Base-by-base conservation (phyloP, 2,888 invertebrate genomes). In the Hedychridium roseum region DNA sequence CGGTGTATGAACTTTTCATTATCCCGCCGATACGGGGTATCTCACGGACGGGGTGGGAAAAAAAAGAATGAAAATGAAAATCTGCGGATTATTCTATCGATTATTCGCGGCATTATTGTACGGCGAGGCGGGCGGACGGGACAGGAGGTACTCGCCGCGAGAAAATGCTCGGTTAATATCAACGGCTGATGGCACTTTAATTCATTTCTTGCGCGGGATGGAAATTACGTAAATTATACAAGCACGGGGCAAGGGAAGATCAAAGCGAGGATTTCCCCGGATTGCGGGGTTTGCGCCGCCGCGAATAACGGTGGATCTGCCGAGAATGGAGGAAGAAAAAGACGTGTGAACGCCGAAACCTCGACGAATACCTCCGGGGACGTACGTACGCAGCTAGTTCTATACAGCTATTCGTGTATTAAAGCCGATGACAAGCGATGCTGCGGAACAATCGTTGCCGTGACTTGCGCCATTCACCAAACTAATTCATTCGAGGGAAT, bases 361-460 rank as follows among this genome's bases (percentile, higher is more conserved):
- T 42, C 34, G 57, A 46, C 37, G 38, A 38, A 41, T 41, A n/a
- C n/a, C n/a, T 21, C 44, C 44, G 26, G 30, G 4, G 32, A n/a
- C n/a, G n/a, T n/a, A n/a, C n/a, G n/a, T n/a, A n/a, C n/a, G n/a
- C n/a, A 26, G 43, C 41, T 41, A 36, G n/a, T 54, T 52, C 23
- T 44, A 41, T 49, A 26, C 54, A 48, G 50, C 39, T 50, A 51
- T 45, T 50, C 42, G 50, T 46, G 55, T 54, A 54, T 56, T 58
- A 54, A 50, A n/a, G 43, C 43, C 46, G 43, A 51, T 30, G 53
- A 50, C 49, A 48, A 40, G 42, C 50, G 62, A 58, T 51, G 62
- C 54, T 38, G 42, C 48, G 41, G 48, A 48, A 55, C 50, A 48
- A 59, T 59, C 54, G 39, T 16, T 43, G 28, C 12, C 38, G 49